phyloP scores from a whole-genome alignment of 1,140 invertebrate species.

The Trichoplusia ni region DNA sequence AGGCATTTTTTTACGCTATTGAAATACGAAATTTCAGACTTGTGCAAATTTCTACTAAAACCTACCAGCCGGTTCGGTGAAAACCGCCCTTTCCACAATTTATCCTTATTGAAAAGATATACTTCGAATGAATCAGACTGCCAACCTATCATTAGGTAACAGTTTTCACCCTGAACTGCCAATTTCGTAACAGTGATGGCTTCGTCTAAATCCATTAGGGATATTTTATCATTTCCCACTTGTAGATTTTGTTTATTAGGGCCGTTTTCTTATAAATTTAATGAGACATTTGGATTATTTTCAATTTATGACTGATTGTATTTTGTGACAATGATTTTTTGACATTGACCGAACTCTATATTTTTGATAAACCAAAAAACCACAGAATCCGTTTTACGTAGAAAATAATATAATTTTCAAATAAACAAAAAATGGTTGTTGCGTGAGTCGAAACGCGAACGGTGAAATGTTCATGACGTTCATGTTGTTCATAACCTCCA shows the following conservation, averaged over 20 bases:
- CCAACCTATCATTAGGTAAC: conserved; percentile 62
- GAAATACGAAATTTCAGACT: conserved; percentile 53
- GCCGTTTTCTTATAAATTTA: background rate
- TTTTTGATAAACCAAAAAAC: no score
- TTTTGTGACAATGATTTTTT: no score
- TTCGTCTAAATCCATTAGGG: conserved; percentile 59
- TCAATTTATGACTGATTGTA: background rate
- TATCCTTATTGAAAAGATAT: conserved; percentile 53
- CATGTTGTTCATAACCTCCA: no score
- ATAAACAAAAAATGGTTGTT: no score
- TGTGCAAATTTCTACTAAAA: conserved; percentile 62
- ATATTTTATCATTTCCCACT: conserved; percentile 1
- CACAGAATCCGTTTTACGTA: no score
- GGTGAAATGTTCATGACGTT: no score
- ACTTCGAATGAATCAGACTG: conserved; percentile 59
- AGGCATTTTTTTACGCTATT: conserved; percentile 48
- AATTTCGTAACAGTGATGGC: conserved; percentile 61
- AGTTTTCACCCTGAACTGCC: conserved; percentile 39
- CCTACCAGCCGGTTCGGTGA: conserved; percentile 53
- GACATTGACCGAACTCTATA: no score
- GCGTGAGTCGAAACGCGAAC: no score
- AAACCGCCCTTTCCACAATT: conserved; percentile 65
- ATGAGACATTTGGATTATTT: background rate
- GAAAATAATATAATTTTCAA: no score
- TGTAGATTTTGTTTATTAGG: background rate